These are phyloP conservation scores for Micromussa lordhowensis DNA, from an alignment of 92 coral and sea anemone genomes.

Conservation along the genomic window DNA sequence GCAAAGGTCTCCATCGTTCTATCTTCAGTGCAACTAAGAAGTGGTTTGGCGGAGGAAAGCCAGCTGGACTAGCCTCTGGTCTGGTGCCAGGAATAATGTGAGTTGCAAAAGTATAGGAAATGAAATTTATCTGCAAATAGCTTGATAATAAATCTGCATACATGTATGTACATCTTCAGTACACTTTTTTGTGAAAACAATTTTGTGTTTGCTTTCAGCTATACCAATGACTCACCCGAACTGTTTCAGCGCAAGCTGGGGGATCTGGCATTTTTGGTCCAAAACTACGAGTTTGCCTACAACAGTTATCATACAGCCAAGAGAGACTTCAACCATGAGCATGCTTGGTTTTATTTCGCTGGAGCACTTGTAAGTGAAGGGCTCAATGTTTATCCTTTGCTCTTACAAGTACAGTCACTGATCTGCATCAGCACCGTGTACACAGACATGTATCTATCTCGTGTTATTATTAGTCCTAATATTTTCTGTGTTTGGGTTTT, in stretches of 20 bases:
- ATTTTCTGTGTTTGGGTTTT: background rate
- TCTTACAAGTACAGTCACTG: no score
- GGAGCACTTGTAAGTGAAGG: slow-evolving; percentile 85
- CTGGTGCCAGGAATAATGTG: slow-evolving; percentile 97
- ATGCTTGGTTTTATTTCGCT: slow-evolving; percentile 98
- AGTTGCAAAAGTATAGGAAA: background rate
- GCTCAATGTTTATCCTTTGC: background rate
- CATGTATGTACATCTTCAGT: background rate
- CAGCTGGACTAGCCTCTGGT: slow-evolving; percentile 92
- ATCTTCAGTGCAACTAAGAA: slow-evolving; percentile 93
- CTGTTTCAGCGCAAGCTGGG: slow-evolving; percentile 93
- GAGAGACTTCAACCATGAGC: slow-evolving; percentile 94
- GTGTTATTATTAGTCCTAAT: background rate
- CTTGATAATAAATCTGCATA: no score
- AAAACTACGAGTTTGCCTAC: slow-evolving; percentile 96
- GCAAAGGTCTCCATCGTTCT: slow-evolving; percentile 95
- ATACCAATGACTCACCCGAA: slow-evolving; percentile 88
- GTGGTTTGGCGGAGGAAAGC: slow-evolving; percentile 99
- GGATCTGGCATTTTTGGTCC: slow-evolving; percentile 95
- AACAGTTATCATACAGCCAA: slow-evolving; percentile 95
- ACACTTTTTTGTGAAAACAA: no score
- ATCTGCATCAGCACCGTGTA: no score
- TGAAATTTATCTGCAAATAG: no score
- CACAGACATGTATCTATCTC: no score
- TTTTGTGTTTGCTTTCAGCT: slow-evolving; percentile 52